Evolutionary conservation across 2,113 vertebrate species (phyloP), one percentile per base, ranked within the genome.

Genomic region (Progne subis): DNA sequence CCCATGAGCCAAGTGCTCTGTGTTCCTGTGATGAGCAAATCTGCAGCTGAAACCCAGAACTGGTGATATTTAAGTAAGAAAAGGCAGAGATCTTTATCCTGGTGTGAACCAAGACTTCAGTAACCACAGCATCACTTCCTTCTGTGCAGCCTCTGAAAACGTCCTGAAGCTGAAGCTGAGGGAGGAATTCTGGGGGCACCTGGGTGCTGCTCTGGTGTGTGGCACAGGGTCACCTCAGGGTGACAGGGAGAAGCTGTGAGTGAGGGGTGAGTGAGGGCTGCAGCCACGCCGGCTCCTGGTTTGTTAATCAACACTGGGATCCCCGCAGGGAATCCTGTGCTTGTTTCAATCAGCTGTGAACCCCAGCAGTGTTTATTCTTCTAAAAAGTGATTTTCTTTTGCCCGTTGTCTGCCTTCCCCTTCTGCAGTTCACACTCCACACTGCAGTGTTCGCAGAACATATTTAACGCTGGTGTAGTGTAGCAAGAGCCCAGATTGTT

Each of bases 401-500:
- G 55, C 87, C 67, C 77, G 47, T 90, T 85, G 67, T 94, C 88
- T 92, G 90, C 90, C 50, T 89, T 94, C 39, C 53, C 61, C n/a
- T 89, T 88, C 83, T 77, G 53, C 59, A 46, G 8, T 90, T 91
- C 85, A 65, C 75, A 13, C 77, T 90, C 75, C 46, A 31, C 63
- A 26, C 84, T 86, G 7, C 39, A 41, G 76, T 18, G 68, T 96
- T 96, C 94, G 19, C 90, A 93, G 94, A 94, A 92, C 88, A 92
- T 88, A 93, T 74, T 96, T 94, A 93, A 93, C 68, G 39, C 71
- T 60, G 67, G 68, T n/a, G 57, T 63, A 74, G 63, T 56, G 50
- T 46, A 95, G 79, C n/a, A 5, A 69, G 88, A 90, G 68, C 93
- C 90, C 92, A 92, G 90, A 92, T 96, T 95, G 88, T 88, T 96